A percentile compares a stretch with the other conserved stretches of the same genome.
phyloP scores from a whole-genome alignment of 2,113 vertebrate species.

The Cinclus mexicanus region DNA sequence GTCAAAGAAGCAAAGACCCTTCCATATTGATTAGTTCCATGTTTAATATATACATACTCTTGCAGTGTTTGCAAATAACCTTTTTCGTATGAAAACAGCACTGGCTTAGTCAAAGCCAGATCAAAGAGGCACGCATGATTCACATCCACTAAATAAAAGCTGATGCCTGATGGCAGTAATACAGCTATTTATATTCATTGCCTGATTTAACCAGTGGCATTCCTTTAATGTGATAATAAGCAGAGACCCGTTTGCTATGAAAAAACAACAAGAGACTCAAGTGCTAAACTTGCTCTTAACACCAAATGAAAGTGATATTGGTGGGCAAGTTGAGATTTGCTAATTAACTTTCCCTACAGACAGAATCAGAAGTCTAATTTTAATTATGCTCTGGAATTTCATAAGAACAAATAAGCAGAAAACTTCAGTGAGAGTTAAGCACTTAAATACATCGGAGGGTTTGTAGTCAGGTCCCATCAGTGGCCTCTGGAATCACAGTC shows the following conservation, averaged over 20 bases:
- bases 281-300: constrained; percentile 76
- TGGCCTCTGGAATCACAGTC: background rate
- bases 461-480: background rate
- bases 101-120: constrained; percentile 77
- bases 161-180: constrained; percentile 84
- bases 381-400: constrained; percentile 69
- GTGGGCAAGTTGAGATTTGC: constrained; percentile 74
- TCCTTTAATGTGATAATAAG: constrained; percentile 86
- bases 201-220: constrained; percentile 84
- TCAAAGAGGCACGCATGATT: constrained; percentile 77
- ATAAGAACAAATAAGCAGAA: background rate
- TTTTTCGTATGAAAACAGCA: constrained; percentile 78
- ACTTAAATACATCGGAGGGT: background rate
- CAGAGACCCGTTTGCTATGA: constrained; percentile 74
- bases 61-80: constrained; percentile 78
- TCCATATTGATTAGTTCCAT: constrained; percentile 78
- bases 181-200: constrained; percentile 85
- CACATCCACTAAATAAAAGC: constrained; percentile 82
- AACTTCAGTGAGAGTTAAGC: background rate
- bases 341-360: constrained; percentile 77
- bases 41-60: constrained; percentile 78
- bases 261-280: constrained; percentile 59
- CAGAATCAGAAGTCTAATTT: constrained; percentile 75
- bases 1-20: constrained; percentile 72
- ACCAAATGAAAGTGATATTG: constrained; percentile 76